Percentiles rank a stretch among this genome's conserved stretches.
These are phyloP conservation scores for Muschampia plurimacula DNA, from an alignment of 2,888 invertebrate species.

Conservation along the genomic window DNA sequence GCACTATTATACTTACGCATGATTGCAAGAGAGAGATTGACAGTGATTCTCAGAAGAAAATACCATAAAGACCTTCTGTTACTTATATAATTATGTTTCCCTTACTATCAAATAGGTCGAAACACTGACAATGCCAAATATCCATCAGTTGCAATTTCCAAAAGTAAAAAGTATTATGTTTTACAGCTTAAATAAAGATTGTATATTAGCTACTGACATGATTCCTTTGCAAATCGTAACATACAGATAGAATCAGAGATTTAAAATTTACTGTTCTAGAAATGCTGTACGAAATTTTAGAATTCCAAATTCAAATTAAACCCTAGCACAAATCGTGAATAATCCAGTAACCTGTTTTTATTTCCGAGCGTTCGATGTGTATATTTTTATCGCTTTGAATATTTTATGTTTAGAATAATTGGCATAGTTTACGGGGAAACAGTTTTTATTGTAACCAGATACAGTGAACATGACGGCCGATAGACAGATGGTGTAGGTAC, in stretches of 20 bases:
- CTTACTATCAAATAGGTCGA: slow-evolving; percentile 19
- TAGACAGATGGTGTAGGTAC: slow-evolving; percentile 16
- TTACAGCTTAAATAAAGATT: slow-evolving; percentile 3
- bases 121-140: slow-evolving; percentile 13
- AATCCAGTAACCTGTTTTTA: slow-evolving; percentile 6
- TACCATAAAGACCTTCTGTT: neutral
- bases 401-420: slow-evolving; percentile 4
- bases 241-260: neutral
- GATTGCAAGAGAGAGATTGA: too few species aligned
- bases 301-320: neutral
- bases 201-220: neutral
- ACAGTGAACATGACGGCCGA: slow-evolving; percentile 16
- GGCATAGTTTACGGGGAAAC: slow-evolving; percentile 4
- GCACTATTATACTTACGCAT: too few species aligned
- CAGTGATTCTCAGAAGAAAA: neutral
- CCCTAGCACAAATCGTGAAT: neutral
- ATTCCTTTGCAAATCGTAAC: neutral
- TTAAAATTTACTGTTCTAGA: neutral
- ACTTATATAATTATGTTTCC: neutral
- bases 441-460: slow-evolving; percentile 9
- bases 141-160: slow-evolving; percentile 9
- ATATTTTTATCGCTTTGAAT: slow-evolving; percentile 8
- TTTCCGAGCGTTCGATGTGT: neutral
- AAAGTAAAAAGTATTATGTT: neutral
- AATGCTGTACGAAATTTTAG: neutral